Evolutionary conservation across 1,140 invertebrate species (phyloP), one percentile per base, ranked within the genome.

Genomic region (Archivesica marissinica): DNA sequence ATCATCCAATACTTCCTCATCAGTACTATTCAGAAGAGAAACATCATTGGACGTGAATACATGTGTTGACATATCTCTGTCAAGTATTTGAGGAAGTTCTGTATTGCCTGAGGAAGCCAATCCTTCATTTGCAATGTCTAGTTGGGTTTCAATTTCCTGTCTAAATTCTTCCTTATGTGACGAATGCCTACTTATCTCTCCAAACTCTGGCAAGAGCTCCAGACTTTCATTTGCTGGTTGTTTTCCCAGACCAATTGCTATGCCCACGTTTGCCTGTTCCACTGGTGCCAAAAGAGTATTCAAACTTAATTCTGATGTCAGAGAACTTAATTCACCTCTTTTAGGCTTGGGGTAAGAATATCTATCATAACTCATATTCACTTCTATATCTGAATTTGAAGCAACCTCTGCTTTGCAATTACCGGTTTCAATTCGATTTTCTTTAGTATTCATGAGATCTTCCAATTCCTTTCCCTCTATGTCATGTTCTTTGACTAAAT

Each of bases 401-500:
- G 23, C 20, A 54, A 23, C 50, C 23, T 54, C 20, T 11, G 6
- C 15, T 3, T n/a, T 4, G 20, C 7, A 23, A 30, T 28, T 20
- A 28, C 6, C n/a, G 15, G 38, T 20, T 3, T 75, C 47, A 28
- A 77, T n/a, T 33, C 38, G 59, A 3, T 38, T 33, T n/a, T 54
- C 75, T 23, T 52, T 77, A 11, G 30, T 28, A 25, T 54, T n/a
- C 59, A 79, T 6, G 4, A 79, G 17, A 20, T 41, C 39, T 23
- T 79, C 77, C 9, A 79, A 33, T 35, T 66, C 59, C 2, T 64
- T 44, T 9, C 77, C 77, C 1, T 28, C 17, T 2, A 79, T 44
- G 38, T 44, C 35, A 44, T 79, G 77, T 54, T 66, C 59, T 41
- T 52, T 41, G 1, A 66, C 20, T 7, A 79, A 30, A 66, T 79